These are phyloP conservation scores for Dryobates pubescens DNA, from an alignment of 2,797 vertebrate species.

Conservation along the genomic window DNA sequence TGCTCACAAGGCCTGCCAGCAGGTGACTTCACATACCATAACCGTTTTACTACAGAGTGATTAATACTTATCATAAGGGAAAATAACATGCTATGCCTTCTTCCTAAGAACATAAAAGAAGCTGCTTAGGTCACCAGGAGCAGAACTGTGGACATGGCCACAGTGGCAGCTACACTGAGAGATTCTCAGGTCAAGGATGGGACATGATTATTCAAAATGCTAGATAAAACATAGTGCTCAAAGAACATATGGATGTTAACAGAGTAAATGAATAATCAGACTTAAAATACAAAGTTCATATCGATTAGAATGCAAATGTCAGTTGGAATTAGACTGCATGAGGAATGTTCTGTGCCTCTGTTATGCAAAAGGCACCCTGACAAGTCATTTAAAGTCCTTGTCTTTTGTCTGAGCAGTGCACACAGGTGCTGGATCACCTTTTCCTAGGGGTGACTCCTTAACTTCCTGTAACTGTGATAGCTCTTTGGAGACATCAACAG, in stretches of 20 bases:
- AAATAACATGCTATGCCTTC: slow-evolving; percentile 43
- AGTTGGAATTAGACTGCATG: not conserved
- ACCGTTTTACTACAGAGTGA: slow-evolving; percentile 27
- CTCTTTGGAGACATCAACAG: not conserved
- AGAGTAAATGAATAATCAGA: slow-evolving; percentile 12
- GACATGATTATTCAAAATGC: slow-evolving; percentile 10
- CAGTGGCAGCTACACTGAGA: not conserved
- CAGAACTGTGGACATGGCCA: not conserved
- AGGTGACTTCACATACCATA: slow-evolving; percentile 18
- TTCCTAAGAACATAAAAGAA: slow-evolving; percentile 41
- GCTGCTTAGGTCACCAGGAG: slow-evolving; percentile 29
- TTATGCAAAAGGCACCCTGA: not conserved
- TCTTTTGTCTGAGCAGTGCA: not conserved
- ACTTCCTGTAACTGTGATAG: not conserved
- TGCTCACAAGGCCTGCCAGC: slow-evolving; percentile 37
- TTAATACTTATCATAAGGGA: slow-evolving; percentile 42
- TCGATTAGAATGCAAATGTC: slow-evolving; percentile 35
- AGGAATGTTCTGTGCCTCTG: not conserved
- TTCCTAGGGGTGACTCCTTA: not conserved
- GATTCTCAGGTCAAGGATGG: not conserved
- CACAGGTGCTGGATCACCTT: not conserved
- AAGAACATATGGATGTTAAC: not conserved
- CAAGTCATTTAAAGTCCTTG: not conserved
- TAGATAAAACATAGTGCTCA: slow-evolving; percentile 1
- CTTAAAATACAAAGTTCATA: slow-evolving; percentile 3